These are phyloP conservation scores for Andrena camellia DNA, from an alignment of 2,888 invertebrate genomes.

Conservation along the genomic window DNA sequence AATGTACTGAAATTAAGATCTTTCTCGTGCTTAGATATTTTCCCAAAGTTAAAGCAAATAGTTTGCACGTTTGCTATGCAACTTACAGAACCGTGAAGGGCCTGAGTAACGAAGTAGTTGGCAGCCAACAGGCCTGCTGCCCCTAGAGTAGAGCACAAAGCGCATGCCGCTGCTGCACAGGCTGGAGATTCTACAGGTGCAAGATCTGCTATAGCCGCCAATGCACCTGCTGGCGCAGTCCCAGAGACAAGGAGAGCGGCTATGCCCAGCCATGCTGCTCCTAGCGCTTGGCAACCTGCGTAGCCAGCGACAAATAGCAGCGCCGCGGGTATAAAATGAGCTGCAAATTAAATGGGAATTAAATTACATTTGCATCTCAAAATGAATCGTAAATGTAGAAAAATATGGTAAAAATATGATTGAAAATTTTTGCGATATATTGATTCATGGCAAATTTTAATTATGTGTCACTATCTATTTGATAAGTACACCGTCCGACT, in stretches of 20 bases:
- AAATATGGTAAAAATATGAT: too few relatives aligned
- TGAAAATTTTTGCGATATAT: too few relatives aligned
- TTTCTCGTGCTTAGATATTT: too few relatives aligned
- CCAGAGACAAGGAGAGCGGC: slow-evolving; percentile 87
- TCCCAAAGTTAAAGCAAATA: not conserved
- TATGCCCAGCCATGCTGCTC: slow-evolving; percentile 87
- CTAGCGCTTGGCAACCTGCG: slow-evolving; percentile 87
- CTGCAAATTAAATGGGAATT: slow-evolving; percentile 77
- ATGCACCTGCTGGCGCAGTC: slow-evolving; percentile 87
- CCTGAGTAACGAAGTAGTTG: slow-evolving; percentile 87
- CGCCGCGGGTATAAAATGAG: slow-evolving; percentile 87
- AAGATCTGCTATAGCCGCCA: slow-evolving; percentile 88
- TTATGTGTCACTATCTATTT: too few relatives aligned
- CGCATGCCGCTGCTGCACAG: slow-evolving; percentile 84
- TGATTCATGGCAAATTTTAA: too few relatives aligned
- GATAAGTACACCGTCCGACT: too few relatives aligned
- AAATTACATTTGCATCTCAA: not conserved
- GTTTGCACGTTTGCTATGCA: not conserved
- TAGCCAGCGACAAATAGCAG: slow-evolving; percentile 87
- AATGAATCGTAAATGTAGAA: not conserved
- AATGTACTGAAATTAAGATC: too few relatives aligned
- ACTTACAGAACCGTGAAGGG: slow-evolving; percentile 87
- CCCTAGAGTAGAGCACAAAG: slow-evolving; percentile 87
- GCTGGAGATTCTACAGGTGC: slow-evolving; percentile 86
- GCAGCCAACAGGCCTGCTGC: slow-evolving; percentile 87